These are phyloP conservation scores for Vanessa cardui DNA, from an alignment of 2,888 invertebrate species.

Conservation along the genomic window DNA sequence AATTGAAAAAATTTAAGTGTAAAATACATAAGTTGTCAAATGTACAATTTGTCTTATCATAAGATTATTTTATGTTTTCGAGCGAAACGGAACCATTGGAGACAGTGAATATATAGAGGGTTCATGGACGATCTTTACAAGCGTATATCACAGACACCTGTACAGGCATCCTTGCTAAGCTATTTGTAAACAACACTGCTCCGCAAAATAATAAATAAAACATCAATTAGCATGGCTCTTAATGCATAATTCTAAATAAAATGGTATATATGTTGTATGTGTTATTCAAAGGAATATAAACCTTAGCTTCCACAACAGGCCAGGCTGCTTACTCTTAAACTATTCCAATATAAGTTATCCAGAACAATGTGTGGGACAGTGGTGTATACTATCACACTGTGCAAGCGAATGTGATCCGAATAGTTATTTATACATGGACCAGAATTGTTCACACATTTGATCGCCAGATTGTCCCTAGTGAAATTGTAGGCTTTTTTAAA, in stretches of 20 bases:
- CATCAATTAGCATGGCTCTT: not conserved
- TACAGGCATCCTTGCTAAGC: slow-evolving; percentile 65
- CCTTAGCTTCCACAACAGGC: slow-evolving; percentile 38
- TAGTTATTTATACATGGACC: slow-evolving; percentile 32
- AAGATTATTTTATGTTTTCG: slow-evolving; percentile 38
- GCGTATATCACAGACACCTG: slow-evolving; percentile 78
- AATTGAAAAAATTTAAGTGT: slow-evolving; percentile 46
- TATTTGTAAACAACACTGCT: slow-evolving; percentile 54
- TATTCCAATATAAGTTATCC: slow-evolving; percentile 79
- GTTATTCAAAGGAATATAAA: slow-evolving; percentile 19
- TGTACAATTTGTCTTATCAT: slow-evolving; percentile 41
- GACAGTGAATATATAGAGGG: slow-evolving; percentile 42
- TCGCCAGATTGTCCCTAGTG: slow-evolving; percentile 18
- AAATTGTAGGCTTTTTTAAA: slow-evolving; percentile 14
- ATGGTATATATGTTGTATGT: slow-evolving; percentile 1
- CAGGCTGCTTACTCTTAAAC: slow-evolving; percentile 62
- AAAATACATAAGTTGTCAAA: slow-evolving; percentile 45
- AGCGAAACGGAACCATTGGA: slow-evolving; percentile 41
- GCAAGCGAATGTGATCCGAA: slow-evolving; percentile 35
- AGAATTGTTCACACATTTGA: slow-evolving; percentile 38
- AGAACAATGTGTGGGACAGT: slow-evolving; percentile 68
- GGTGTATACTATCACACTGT: slow-evolving; percentile 32
- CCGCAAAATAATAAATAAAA: slow-evolving; percentile 31
- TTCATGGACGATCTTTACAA: slow-evolving; percentile 77
- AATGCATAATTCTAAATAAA: slow-evolving; percentile 6